These are phyloP conservation scores for Zaprionus taronus DNA, from an alignment of 1,140 invertebrate species.

Conservation along the genomic window DNA sequence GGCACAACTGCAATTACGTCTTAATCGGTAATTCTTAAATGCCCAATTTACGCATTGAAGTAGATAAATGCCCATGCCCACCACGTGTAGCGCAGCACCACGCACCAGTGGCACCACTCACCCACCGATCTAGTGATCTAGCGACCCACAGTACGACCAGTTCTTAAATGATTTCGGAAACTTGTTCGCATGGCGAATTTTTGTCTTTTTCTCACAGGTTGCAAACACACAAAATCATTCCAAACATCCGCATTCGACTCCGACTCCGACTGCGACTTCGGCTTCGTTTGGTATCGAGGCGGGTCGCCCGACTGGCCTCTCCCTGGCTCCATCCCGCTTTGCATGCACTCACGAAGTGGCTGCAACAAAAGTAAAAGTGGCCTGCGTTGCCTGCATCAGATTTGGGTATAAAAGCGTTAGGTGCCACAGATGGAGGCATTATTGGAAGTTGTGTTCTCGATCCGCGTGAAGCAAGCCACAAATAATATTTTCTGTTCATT, in stretches of 20 bases:
- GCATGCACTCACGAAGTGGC: conserved; percentile 62
- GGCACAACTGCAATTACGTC: conserved; percentile 54
- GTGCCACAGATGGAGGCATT: conserved; percentile 53
- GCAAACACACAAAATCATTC: conserved; percentile 10
- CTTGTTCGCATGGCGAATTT: conserved; percentile 38
- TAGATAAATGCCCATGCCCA: conserved; percentile 33
- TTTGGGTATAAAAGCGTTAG: conserved; percentile 78
- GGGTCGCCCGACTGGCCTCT: conserved; percentile 27
- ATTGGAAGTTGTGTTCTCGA: conserved; percentile 76
- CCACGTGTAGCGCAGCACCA: conserved; percentile 20
- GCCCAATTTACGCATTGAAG: conserved; percentile 39
- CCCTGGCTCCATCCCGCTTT: conserved; percentile 30
- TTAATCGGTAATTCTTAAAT: conserved; percentile 45
- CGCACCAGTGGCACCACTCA: conserved; percentile 7
- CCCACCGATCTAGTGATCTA: neutral
- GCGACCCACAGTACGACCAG: conserved; percentile 24
- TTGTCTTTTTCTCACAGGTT: conserved; percentile 34
- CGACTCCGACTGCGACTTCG: conserved; percentile 18
- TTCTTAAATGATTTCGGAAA: conserved; percentile 50
- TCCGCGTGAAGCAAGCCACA: conserved; percentile 40
- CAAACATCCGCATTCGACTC: conserved; percentile 68
- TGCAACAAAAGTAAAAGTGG: conserved; percentile 78
- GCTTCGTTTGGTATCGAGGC: conserved; percentile 25
- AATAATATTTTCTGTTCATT: neutral
- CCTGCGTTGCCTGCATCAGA: conserved; percentile 33